Conservation (phyloP, 2,888 invertebrate species). For the Dimorphilus gyrociliatus region DNA sequence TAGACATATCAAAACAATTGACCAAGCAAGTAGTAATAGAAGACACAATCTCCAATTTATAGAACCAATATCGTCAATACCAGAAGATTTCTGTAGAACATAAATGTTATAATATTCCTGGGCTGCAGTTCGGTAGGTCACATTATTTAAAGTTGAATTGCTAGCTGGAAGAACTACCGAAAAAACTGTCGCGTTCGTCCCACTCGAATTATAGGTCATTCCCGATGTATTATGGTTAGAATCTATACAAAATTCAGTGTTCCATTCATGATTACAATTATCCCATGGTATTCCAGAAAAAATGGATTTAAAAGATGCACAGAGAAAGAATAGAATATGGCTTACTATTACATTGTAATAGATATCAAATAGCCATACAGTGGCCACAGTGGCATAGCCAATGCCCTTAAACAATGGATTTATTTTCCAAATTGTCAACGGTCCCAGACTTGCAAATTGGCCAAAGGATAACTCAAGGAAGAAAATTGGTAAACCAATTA, state of each 20-base stretch:
- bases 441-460: too few species aligned
- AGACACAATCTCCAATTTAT: slow-evolving; percentile 26
- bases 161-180: too few species aligned
- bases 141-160: too few species aligned
- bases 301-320: slow-evolving; percentile 24
- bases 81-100: slow-evolving; percentile 25
- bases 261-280: slow-evolving; percentile 31
- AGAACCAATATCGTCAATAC: slow-evolving; percentile 28
- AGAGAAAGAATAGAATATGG: slow-evolving; percentile 32
- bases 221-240: slow-evolving; percentile 5
- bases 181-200: too few species aligned
- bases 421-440: too few species aligned
- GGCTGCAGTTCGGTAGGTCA: too few species aligned
- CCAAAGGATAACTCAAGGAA: too few species aligned
- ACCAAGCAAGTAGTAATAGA: slow-evolving; percentile 30
- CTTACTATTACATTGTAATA: slow-evolving; percentile 38
- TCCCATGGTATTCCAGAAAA: slow-evolving; percentile 30
- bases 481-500: too few species aligned
- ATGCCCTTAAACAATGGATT: slow-evolving; percentile 15
- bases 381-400: slow-evolving; percentile 32
- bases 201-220: too few species aligned
- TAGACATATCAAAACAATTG: slow-evolving; percentile 26
- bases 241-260: slow-evolving; percentile 30
- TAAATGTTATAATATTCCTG: slow-evolving; percentile 17
- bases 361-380: slow-evolving; percentile 30